These are phyloP conservation scores for Halictus quadricinctus DNA, from an alignment of 2,888 invertebrate genomes.

Conservation along the genomic window DNA sequence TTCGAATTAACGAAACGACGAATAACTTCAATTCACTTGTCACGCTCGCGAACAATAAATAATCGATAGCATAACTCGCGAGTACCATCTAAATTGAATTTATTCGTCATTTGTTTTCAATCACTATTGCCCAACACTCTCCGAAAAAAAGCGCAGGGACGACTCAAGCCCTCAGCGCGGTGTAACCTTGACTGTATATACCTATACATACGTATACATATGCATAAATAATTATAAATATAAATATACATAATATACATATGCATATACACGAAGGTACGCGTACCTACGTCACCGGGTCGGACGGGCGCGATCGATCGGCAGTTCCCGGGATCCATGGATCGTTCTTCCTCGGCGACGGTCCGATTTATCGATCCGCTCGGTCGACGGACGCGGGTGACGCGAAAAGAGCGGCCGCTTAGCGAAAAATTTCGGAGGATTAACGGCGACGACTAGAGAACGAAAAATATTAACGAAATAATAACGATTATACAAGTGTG, in stretches of 20 bases:
- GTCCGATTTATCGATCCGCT: constrained; percentile 12
- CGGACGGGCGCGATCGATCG: constrained; percentile 45
- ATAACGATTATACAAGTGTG: constrained; percentile 18
- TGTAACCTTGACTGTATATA: constrained; percentile 64
- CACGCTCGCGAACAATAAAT: background rate
- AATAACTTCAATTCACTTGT: background rate
- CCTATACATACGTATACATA: constrained; percentile 60
- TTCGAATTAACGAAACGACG: background rate
- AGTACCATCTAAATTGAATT: background rate
- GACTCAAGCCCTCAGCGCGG: constrained; percentile 33
- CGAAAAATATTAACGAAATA: constrained; percentile 37
- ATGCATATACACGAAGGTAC: constrained; percentile 55
- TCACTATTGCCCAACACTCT: background rate
- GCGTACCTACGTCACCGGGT: constrained; percentile 53
- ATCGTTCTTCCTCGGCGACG: background rate
- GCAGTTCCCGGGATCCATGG: background rate
- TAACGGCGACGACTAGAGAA: constrained; percentile 27
- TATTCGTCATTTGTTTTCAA: background rate
- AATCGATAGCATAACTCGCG: background rate
- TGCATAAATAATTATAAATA: constrained; percentile 47
- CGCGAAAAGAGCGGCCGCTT: constrained; percentile 1
- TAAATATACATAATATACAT: constrained; percentile 60
- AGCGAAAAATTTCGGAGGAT: background rate
- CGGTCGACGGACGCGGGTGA: background rate
- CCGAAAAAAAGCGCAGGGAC: background rate